Base-by-base conservation (phyloP, 2,113 vertebrate genomes). In the Poecilia latipinna region DNA sequence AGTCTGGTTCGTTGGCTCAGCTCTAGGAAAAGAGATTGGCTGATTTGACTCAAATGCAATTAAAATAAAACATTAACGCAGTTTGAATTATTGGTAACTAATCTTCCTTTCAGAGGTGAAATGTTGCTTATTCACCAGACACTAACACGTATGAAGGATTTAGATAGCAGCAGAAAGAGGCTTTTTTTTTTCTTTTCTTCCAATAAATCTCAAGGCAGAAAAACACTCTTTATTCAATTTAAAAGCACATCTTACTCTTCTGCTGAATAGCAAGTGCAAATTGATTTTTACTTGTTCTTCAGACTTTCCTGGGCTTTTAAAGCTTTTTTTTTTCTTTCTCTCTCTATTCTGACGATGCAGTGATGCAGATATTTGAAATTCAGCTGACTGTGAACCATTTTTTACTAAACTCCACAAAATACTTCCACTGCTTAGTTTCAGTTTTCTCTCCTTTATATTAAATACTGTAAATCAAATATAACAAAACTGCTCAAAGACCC, bases 401-500 rank as follows among this genome's bases (percentile, higher is more conserved):
- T 65, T 75, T 37, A 61, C 72, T 77, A 62, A 69, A 32, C 42
- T 80, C 64, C 72, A 78, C 32, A 60, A 44, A 75, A 68, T 69
- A 51, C 70, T 72, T 68, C 29, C 48, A 12, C 33, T 68, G 66
- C n/a, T 31, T 63, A 17, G 33, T 72, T 75, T 76, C 44, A 19
- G 37, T 72, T 82, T 79, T 66, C 79, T 82, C 70, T 75, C 61
- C 39, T 86, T 77, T 79, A n/a, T 72, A 44, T 68, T 68, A 69
- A 84, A 77, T 86, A 71, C 51, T 63, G 19, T 69, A 79, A 83
- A 85, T 77, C 75, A 83, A 82, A 85, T 42, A 83, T 86, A 83
- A 77, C 57, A 77, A 89, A 82, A 82, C 81, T 65, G 42, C 70
- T 80, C 22, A 24, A n/a, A n/a, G 35, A 63, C n/a, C 64, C 44